Evolutionary conservation across 2,113 vertebrate species (phyloP).

Genomic region (Pseudopodoces humilis): DNA sequence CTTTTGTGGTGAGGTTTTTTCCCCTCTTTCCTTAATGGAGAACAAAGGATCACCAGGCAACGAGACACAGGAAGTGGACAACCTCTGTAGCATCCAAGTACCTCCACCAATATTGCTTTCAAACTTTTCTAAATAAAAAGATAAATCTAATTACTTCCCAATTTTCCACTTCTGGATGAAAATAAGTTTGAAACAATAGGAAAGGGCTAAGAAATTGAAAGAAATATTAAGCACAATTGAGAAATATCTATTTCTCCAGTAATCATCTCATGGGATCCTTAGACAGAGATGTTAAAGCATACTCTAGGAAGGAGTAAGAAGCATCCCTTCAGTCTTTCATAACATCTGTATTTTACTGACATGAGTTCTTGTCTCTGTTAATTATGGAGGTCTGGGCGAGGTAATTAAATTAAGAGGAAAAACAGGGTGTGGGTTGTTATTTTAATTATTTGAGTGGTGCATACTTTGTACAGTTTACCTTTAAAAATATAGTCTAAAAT

Average conservation of each 20-base stretch:
- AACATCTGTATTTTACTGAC: neutral
- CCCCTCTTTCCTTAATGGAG: neutral
- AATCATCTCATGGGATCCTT: neutral
- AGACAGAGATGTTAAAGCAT: neutral
- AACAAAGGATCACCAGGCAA: neutral
- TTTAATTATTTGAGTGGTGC: neutral
- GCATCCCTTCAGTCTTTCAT: neutral
- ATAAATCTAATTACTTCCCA: neutral
- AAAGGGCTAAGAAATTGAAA: neutral
- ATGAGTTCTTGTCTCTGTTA: neutral
- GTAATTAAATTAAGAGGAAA: neutral
- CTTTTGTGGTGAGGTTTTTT: neutral
- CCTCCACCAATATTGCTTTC: neutral
- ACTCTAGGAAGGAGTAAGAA: neutral
- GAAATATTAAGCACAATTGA: neutral
- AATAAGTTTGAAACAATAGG: neutral
- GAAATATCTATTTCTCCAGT: neutral
- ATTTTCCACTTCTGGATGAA: neutral
- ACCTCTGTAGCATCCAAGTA: neutral
- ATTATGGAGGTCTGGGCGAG: neutral
- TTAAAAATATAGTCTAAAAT: neutral
- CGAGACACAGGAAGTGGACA: no score
- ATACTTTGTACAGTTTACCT: neutral
- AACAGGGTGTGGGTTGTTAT: neutral
- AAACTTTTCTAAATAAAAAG: neutral